These are phyloP conservation scores for Notoglanidium macrostoma DNA, from an alignment of 2,797 vertebrate genomes.

Conservation along the genomic window DNA sequence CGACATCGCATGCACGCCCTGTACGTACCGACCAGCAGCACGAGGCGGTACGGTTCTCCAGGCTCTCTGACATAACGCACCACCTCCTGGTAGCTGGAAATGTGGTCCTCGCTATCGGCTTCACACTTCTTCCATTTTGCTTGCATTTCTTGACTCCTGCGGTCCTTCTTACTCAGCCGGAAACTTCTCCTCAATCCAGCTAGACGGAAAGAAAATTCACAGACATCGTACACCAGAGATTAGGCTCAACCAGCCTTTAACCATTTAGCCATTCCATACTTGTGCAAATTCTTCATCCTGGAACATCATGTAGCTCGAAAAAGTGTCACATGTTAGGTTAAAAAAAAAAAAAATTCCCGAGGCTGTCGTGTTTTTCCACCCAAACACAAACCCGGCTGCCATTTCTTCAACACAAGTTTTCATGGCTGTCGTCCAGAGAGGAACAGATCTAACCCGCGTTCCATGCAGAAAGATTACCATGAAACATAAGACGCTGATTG, in stretches of 20 bases:
- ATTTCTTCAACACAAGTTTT: constrained; percentile 7
- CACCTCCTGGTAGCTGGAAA: constrained; percentile 88
- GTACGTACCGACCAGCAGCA: constrained; percentile 87
- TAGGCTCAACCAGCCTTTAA: not conserved
- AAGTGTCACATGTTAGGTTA: not conserved
- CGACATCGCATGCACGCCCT: no score
- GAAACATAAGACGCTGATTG: constrained; percentile 30
- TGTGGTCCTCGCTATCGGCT: constrained; percentile 63
- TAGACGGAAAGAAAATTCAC: constrained; percentile 64
- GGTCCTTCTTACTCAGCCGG: constrained; percentile 87
- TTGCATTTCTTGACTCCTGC: constrained; percentile 77
- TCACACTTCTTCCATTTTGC: constrained; percentile 77
- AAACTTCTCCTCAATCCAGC: constrained; percentile 93
- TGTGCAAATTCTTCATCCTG: not conserved
- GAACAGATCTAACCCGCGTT: constrained; percentile 16
- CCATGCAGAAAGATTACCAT: constrained; percentile 21
- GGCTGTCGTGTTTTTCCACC: constrained; percentile 17
- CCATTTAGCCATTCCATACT: not conserved
- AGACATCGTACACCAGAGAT: not conserved
- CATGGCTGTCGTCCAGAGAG: not conserved
- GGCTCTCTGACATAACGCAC: constrained; percentile 77
- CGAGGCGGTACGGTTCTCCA: constrained; percentile 80
- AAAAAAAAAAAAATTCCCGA: not conserved
- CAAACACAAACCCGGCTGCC: constrained; percentile 2
- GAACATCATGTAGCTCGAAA: not conserved